phyloP scores from a whole-genome alignment of 1,140 invertebrate genomes.

The Triops cancriformis region DNA sequence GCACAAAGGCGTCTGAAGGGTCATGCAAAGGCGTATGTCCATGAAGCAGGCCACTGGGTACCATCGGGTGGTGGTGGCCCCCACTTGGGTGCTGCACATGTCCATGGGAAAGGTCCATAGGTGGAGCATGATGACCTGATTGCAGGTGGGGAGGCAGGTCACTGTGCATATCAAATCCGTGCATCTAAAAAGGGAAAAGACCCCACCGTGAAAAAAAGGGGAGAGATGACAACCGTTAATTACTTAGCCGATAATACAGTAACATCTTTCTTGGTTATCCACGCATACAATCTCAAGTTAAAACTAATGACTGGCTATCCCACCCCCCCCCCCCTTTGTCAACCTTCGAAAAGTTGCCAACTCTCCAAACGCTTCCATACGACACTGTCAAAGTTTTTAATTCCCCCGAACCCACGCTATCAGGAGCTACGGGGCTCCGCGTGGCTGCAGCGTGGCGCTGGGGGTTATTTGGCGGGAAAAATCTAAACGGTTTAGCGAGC shows the following conservation, averaged over 20 bases:
- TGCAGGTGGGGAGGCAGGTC: constrained; percentile 37
- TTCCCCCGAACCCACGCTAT: too few species aligned
- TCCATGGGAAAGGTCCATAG: constrained; percentile 41
- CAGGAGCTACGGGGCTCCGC: neutral
- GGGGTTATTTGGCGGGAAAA: neutral
- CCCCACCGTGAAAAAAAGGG: neutral
- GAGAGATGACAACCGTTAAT: neutral
- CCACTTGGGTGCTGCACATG: constrained; percentile 17
- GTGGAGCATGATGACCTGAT: constrained; percentile 35
- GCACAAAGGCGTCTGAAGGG: constrained; percentile 78
- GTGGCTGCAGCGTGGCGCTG: neutral
- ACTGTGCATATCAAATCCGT: constrained; percentile 66
- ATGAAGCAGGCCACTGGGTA: constrained; percentile 38
- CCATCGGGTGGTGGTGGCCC: constrained; percentile 18
- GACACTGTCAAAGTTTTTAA: neutral
- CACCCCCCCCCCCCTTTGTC: neutral
- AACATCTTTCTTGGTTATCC: constrained; percentile 13
- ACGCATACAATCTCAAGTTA: neutral
- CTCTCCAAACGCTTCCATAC: neutral
- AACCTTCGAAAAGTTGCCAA: neutral
- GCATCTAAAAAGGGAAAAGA: constrained; percentile 56
- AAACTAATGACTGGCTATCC: neutral
- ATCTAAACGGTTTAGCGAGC: neutral
- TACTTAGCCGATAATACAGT: constrained; percentile 14
- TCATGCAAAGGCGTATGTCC: constrained; percentile 46